phyloP scores from a whole-genome alignment of 2,888 invertebrate species.

The Timema podura region DNA sequence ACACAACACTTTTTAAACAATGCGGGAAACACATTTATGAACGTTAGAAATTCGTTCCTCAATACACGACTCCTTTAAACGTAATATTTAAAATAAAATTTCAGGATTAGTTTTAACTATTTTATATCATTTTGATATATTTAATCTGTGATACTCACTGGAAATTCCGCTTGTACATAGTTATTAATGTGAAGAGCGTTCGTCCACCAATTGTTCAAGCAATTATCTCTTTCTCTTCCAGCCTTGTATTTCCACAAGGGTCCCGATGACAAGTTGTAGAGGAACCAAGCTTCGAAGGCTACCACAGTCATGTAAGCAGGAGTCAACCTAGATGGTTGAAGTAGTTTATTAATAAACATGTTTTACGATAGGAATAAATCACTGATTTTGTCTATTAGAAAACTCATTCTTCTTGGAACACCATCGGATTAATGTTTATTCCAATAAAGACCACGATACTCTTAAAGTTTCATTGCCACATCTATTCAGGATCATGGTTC shows the following conservation, averaged over 20 bases:
- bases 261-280: conserved; percentile 27
- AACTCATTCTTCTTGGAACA: not conserved
- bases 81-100: too few relatives aligned
- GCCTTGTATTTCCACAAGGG: conserved; percentile 28
- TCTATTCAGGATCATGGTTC: too few relatives aligned
- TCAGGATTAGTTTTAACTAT: too few relatives aligned
- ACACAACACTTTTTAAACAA: too few relatives aligned
- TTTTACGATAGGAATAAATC: too few relatives aligned
- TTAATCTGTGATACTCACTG: not conserved
- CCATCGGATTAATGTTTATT: not conserved
- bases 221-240: conserved; percentile 27
- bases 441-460: not conserved
- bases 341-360: too few relatives aligned
- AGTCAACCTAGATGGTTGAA: conserved; percentile 22
- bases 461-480: too few relatives aligned
- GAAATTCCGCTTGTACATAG: conserved; percentile 19
- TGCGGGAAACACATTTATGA: too few relatives aligned
- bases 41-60: too few relatives aligned
- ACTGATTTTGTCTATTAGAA: not conserved
- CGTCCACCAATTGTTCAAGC: conserved; percentile 30
- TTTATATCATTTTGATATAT: too few relatives aligned
- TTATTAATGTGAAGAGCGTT: conserved; percentile 30
- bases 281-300: conserved; percentile 23
- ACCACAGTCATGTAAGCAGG: conserved; percentile 27
- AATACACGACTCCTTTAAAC: too few relatives aligned